Percentiles rank a stretch among this genome's conserved stretches.
Evolutionary conservation across 2,113 vertebrate species (phyloP).

Genomic region (Mesembrinibis cayennensis): DNA sequence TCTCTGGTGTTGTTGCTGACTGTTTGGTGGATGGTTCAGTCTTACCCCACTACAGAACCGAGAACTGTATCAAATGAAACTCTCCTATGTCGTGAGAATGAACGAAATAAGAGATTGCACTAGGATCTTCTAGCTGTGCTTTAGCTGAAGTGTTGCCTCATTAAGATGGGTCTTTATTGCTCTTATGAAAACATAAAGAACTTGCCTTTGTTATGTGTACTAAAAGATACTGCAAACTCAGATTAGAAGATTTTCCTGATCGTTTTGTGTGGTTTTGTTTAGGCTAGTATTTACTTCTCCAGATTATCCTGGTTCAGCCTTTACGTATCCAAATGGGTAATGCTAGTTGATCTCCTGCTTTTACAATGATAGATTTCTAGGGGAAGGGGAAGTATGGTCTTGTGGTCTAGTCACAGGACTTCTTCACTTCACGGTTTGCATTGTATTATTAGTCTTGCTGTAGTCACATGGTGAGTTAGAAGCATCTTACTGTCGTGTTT

Average conservation of each 20-base stretch:
- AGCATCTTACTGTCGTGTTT: neutral
- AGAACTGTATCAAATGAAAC: neutral
- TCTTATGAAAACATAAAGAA: neutral
- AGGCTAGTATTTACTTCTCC: neutral
- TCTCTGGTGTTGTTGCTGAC: neutral
- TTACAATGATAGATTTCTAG: slow-evolving; percentile 50
- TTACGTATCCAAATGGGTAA: neutral
- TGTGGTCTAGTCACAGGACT: neutral
- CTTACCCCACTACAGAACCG: neutral
- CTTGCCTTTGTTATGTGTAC: neutral
- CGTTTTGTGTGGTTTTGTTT: slow-evolving; percentile 1
- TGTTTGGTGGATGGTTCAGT: neutral
- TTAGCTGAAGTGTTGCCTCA: neutral
- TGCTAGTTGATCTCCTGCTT: slow-evolving; percentile 7
- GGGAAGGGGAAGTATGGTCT: neutral
- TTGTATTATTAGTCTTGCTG: neutral
- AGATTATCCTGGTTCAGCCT: neutral
- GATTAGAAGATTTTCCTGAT: neutral
- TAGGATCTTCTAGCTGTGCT: neutral
- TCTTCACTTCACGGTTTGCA: neutral
- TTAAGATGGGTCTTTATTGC: neutral
- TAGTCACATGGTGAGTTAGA: neutral
- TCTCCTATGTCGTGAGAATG: neutral
- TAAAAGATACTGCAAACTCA: neutral
- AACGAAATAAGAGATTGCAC: neutral